Base-by-base conservation (phyloP, 2,113 vertebrate genomes). In the Coracopsis vasa region DNA sequence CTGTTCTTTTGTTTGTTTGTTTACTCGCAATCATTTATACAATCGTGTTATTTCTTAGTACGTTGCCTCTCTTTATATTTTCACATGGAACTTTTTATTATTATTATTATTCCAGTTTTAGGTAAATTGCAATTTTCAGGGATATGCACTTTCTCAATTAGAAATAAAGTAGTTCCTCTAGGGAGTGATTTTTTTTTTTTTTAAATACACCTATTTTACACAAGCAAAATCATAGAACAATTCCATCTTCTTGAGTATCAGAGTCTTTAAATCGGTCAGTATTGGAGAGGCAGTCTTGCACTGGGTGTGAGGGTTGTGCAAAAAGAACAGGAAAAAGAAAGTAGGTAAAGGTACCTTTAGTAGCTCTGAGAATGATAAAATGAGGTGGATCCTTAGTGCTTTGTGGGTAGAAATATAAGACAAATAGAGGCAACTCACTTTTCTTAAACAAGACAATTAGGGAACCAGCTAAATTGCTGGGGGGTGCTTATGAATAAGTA, bases 401-500 rank as follows among this genome's bases (percentile, higher is more conserved):
- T 78, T 82, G 47, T 81, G 86, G 13, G 20, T 75, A 61, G 69
- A 88, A 86, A 91, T 61, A 42, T 1, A 88, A 65, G 75, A 56
- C 90, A 88, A 88, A 65, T 67, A 85, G 72, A 86, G 72, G 28
- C 72, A 93, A 74, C 18, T 84, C 51, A 17, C 25, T 90, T 90
- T 70, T 90, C 82, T 95, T 78, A 74, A 86, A 81, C 4, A 79
- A 66, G 58, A 67, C 58, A 74, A 67, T 78, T 88, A 95, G 83
- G 28, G 72, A 95, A 60, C 37, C 16, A 88, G 73, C 45, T 94
- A 71, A 74, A 96, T 95, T 75, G 91, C 96, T 96, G 47, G 60
- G 51, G 77, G 80, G 29, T 81, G 72, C 39, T 31, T 67, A 94
- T 95, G 83, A 96, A 95, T 95, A 94, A 95, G 72, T 95, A 94